Base-by-base conservation (phyloP, 2,113 vertebrate species). In the Oplegnathus fasciatus region DNA sequence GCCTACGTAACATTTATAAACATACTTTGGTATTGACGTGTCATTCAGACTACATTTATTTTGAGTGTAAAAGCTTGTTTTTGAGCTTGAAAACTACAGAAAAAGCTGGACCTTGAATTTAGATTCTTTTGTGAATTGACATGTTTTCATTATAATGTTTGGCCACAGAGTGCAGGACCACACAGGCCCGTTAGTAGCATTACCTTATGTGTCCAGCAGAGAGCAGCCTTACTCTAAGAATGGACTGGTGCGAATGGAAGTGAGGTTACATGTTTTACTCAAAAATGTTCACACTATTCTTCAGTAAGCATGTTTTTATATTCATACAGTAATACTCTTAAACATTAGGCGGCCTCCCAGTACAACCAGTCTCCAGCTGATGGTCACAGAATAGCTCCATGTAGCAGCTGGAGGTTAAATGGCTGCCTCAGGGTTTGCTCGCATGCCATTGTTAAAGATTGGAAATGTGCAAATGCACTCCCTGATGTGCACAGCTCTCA, bases 191-290 rank as follows among this genome's bases (percentile, higher is more conserved):
- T 42, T 34, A 40, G 66, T 58, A 42, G 69, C 64, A 37, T 57
- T 68, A 62, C 48, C 18, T 3, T 7, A 1, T 46, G 1, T 83
- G 30, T 65, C 86, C 93, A 92, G 80, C 75, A 94, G 91, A 84
- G 92, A 2, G 86, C 89, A 89, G 61, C 2, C 13, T 82, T 60
- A n/a, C 55, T 78, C 66, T 30, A 82, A 14, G 37, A 1, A 58
- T 67, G 5, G 2, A 76, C 2, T 2, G 10, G 15, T 26, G 4
- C 9, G 75, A 70, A 69, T 40, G 0, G 5, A 2, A 15, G 9
- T 2, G 1, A 13, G n/a, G 18, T 48, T 57, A 1, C 8, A 18
- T 50, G 6, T 28, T 76, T 55, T 20, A 6, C 40, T 54, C 13
- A 4, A 32, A 71, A 9, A 14, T 3, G n/a, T 34, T 7, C 30